phyloP scores from a whole-genome alignment of 1,140 invertebrate genomes.

The Lucilia sericata region DNA sequence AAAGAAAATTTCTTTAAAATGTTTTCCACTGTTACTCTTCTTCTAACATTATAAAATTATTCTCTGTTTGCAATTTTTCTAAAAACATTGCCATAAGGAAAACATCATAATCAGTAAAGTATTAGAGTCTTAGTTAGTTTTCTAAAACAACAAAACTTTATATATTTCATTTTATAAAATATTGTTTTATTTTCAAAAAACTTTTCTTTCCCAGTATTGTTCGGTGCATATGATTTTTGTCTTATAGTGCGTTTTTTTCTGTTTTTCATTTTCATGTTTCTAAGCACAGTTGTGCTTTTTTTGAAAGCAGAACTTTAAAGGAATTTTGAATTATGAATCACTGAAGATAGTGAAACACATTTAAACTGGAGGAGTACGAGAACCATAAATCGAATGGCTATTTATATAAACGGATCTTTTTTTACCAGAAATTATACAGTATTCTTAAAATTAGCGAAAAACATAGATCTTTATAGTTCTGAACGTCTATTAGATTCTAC shows the following conservation, averaged over 20 bases:
- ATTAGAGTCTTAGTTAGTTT: neutral
- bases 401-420: too few relatives aligned
- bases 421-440: too few relatives aligned
- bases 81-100: neutral
- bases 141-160: neutral
- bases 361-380: too few relatives aligned
- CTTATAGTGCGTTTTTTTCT: neutral
- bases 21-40: neutral
- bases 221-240: slow-evolving; percentile 39
- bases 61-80: neutral
- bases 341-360: too few relatives aligned
- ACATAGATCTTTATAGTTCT: too few relatives aligned
- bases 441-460: too few relatives aligned
- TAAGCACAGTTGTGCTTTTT: neutral
- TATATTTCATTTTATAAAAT: neutral
- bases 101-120: neutral
- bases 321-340: neutral
- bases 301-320: neutral
- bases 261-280: neutral
- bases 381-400: too few relatives aligned
- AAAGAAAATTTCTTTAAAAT: neutral
- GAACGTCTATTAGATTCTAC: neutral
- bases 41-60: too few relatives aligned
- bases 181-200: neutral
- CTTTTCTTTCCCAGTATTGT: neutral